Percentiles rank a stretch among this genome's conserved stretches.
Evolutionary conservation across 2,888 invertebrate genomes (phyloP).

Genomic region (Sacculina carcini): DNA sequence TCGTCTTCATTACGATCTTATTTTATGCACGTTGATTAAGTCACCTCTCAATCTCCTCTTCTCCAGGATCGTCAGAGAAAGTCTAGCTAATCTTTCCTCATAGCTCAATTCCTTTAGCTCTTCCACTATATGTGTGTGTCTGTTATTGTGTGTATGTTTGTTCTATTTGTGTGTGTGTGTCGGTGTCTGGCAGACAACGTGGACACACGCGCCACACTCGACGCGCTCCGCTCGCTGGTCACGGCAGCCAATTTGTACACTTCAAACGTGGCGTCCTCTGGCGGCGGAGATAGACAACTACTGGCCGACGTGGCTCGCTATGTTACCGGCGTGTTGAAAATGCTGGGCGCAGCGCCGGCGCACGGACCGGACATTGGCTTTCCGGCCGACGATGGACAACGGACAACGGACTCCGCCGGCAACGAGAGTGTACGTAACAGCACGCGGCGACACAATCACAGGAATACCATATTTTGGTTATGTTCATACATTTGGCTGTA

Average conservation of each 20-base stretch:
- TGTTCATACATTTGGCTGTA: background rate
- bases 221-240: conserved; percentile 60
- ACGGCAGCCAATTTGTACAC: conserved; percentile 61
- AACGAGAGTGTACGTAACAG: background rate
- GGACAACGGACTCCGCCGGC: background rate
- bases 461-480: background rate
- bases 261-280: conserved; percentile 24
- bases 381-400: background rate
- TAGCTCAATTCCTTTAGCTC: too few species aligned
- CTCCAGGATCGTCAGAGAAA: too few species aligned
- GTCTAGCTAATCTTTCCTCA: background rate
- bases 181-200: conserved; percentile 32
- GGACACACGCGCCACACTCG: conserved; percentile 67
- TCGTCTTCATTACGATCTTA: too few species aligned
- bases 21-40: too few species aligned
- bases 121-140: too few species aligned
- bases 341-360: conserved; percentile 23
- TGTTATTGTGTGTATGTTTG: background rate
- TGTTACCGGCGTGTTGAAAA: conserved; percentile 42
- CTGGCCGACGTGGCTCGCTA: conserved; percentile 49
- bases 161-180: conserved; percentile 7
- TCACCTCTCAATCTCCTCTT: too few species aligned
- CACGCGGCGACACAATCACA: background rate
- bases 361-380: conserved; percentile 14
- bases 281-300: conserved; percentile 32